phyloP scores from a whole-genome alignment of 2,888 invertebrate species.

The Dichetophora obliterata region DNA sequence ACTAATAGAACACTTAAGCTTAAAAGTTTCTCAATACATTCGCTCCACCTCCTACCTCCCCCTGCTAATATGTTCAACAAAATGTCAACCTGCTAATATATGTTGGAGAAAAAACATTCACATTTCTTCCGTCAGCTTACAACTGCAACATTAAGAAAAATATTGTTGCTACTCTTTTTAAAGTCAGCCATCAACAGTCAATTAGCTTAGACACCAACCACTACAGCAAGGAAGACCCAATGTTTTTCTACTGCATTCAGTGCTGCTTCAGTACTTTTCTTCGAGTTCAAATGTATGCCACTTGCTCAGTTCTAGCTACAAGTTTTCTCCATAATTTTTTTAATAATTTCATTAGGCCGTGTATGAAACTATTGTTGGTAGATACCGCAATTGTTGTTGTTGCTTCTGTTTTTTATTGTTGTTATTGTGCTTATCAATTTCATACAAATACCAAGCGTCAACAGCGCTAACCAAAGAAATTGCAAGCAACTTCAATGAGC shows the following conservation, averaged over 20 bases:
- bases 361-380: too few relatives aligned
- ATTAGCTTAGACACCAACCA: conserved; percentile 6
- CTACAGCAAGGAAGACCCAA: background rate
- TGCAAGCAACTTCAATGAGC: background rate
- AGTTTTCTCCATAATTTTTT: conserved; percentile 40
- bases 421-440: conserved; percentile 42
- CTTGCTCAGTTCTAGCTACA: background rate
- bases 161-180: background rate
- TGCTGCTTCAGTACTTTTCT: background rate
- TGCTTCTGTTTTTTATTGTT: conserved; percentile 14
- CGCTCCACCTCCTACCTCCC: too few relatives aligned
- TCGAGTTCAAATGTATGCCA: background rate
- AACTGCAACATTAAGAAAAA: too few relatives aligned
- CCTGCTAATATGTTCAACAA: too few relatives aligned
- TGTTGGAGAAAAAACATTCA: too few relatives aligned
- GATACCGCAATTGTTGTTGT: background rate
- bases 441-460: conserved; percentile 38
- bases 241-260: background rate
- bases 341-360: conserved; percentile 49
- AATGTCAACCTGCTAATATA: too few relatives aligned
- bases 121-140: too few relatives aligned
- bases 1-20: too few relatives aligned
- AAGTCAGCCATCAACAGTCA: conserved; percentile 1
- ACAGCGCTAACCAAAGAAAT: conserved; percentile 37
- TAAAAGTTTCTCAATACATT: too few relatives aligned